Base-by-base conservation (phyloP, 1,140 invertebrate genomes). In the Drosophila equinoxialis region DNA sequence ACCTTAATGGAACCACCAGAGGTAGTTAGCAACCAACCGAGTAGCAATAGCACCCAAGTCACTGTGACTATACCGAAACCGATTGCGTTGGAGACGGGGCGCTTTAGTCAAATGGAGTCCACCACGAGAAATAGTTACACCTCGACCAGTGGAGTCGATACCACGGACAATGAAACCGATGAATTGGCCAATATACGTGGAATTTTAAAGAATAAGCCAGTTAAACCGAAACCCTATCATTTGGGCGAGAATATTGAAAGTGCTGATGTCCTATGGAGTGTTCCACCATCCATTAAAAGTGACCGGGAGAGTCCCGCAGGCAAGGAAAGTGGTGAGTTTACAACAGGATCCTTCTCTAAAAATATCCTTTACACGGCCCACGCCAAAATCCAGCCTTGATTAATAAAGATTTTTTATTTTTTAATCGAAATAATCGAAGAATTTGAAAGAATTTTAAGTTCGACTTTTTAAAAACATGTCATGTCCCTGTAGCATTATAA, bases 121-220 rank as follows among this genome's bases (percentile, higher is more conserved):
- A 82, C 83, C 3, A 82, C 76, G 7, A 65, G 89, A 26, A 82
- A 80, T 35, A 91, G 82, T 37, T 91, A 91, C 58, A 86, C 89
- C 20, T 90, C 85, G 45, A 83, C 81, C 58, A 92, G 81, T 61
- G 92, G 93, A 5, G 91, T 93, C 54, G 93, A 93, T 5, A 90
- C 91, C 17, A 92, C 91, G 35, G 92, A 93, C 51, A 90, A 85
- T 42, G 87, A 91, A 37, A 91, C 75, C 8, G 92, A 92, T 66
- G 92, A 94, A 80, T 93, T 94, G 91, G 92, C 93, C 90, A 93
- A 93, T 85, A 94, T 95, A 78, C 94, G 94, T 75, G 94, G 95
- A 73, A 96, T 96, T 92, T 90, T 96, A 60, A 96, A 95, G 92
- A 95, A 95, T 79, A 95, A 95, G 92, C 94, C 94, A 39, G 92